Percentiles rank a stretch among this genome's conserved stretches.
These are phyloP conservation scores for Sycophaga agraensis DNA, from an alignment of 1,140 invertebrate species.

Conservation along the genomic window DNA sequence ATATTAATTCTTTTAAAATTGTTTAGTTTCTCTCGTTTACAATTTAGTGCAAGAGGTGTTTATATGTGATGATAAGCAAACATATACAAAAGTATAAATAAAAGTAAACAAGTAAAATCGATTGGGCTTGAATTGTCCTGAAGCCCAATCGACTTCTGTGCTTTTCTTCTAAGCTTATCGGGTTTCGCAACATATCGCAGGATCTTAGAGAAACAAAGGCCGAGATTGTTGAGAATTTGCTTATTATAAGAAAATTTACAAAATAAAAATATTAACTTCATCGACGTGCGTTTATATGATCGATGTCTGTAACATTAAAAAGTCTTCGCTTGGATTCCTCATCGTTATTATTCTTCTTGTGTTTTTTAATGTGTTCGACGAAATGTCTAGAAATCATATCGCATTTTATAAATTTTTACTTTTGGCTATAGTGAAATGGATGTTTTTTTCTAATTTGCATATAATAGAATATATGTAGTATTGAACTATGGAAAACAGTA, in stretches of 20 bases:
- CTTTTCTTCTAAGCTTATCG: slow-evolving; percentile 36
- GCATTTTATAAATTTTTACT: slow-evolving; percentile 8
- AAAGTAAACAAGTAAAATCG: background rate
- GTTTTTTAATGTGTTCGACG: slow-evolving; percentile 13
- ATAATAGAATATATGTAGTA: slow-evolving; percentile 22
- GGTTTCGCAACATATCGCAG: slow-evolving; percentile 45
- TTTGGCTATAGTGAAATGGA: background rate
- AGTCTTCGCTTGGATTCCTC: slow-evolving; percentile 14
- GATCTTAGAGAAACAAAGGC: slow-evolving; percentile 21
- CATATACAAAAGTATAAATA: slow-evolving; percentile 9
- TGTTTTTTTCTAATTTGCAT: slow-evolving; percentile 16
- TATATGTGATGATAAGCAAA: slow-evolving; percentile 22
- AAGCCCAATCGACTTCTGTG: slow-evolving; percentile 41
- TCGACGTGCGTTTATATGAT: slow-evolving; percentile 5
- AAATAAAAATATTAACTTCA: background rate
- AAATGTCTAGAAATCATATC: slow-evolving; percentile 13
- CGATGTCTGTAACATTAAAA: slow-evolving; percentile 9
- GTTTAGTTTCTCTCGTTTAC: slow-evolving; percentile 10
- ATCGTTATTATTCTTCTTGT: background rate
- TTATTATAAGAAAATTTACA: slow-evolving; percentile 10
- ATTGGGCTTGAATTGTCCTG: background rate
- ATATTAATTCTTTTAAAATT: slow-evolving; percentile 26
- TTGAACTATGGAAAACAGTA: slow-evolving; percentile 29
- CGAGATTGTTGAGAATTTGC: slow-evolving; percentile 17
- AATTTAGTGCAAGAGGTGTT: slow-evolving; percentile 13